These are phyloP conservation scores for Spondyliosoma cantharus DNA, from an alignment of 2,797 vertebrate species.

Conservation along the genomic window DNA sequence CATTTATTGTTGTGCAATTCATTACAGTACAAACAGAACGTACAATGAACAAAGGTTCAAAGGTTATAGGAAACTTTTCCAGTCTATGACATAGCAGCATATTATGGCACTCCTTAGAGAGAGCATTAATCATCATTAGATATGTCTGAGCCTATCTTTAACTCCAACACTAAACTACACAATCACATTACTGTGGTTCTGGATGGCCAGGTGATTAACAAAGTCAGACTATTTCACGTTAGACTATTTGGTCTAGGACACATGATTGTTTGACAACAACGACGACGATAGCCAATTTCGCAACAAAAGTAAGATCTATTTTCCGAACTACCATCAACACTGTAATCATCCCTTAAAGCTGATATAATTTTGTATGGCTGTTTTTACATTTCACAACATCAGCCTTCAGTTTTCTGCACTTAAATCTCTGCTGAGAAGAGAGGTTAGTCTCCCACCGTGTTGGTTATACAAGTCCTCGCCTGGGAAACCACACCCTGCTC, in stretches of 20 bases:
- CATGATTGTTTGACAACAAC: conserved; percentile 68
- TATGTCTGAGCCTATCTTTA: conserved; percentile 53
- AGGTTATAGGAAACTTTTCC: conserved; percentile 75
- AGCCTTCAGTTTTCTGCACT: conserved; percentile 43
- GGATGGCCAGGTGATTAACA: conserved; percentile 57
- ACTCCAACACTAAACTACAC: conserved; percentile 61
- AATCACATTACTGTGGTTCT: conserved; percentile 72
- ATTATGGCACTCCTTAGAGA: conserved; percentile 77
- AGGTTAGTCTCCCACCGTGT: neutral
- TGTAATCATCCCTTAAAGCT: conserved; percentile 77
- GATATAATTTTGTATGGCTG: conserved; percentile 63
- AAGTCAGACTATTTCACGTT: conserved; percentile 46
- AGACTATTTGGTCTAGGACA: conserved; percentile 66
- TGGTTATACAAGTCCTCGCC: conserved; percentile 44
- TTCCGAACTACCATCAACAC: conserved; percentile 58
- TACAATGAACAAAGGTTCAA: conserved; percentile 64
- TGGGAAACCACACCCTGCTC: conserved; percentile 39
- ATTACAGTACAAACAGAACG: conserved; percentile 79
- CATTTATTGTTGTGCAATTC: conserved; percentile 80
- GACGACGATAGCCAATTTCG: conserved; percentile 48
- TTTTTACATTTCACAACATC: conserved; percentile 75
- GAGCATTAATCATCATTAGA: conserved; percentile 71
- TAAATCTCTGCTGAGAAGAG: conserved; percentile 40
- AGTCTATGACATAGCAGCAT: conserved; percentile 84
- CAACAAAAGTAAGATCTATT: conserved; percentile 37